Conservation (phyloP, 2,888 invertebrate species). For the Sepioteuthis lessoniana region DNA sequence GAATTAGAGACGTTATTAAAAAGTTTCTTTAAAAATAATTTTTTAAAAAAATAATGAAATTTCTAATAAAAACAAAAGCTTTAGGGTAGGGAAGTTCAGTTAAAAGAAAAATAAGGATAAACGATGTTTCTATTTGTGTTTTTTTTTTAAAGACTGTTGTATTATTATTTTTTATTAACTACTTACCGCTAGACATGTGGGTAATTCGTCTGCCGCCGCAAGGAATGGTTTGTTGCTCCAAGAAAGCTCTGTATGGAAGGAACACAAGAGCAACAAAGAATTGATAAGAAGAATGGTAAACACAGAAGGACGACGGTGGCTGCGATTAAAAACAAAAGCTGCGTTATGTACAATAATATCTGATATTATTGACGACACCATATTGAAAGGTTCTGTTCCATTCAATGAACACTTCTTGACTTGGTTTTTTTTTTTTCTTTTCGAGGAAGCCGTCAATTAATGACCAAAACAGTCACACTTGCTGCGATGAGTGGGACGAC, state of each 20-base stretch:
- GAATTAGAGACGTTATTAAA: too few relatives aligned
- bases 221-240: not conserved
- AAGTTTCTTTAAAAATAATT: too few relatives aligned
- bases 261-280: not conserved
- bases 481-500: not conserved
- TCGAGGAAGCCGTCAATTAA: not conserved
- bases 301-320: not conserved
- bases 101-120: too few relatives aligned
- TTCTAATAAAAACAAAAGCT: too few relatives aligned
- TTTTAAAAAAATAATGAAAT: too few relatives aligned
- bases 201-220: not conserved
- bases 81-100: too few relatives aligned
- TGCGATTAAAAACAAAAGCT: not conserved
- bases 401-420: not conserved
- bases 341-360: not conserved
- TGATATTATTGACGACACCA: not conserved
- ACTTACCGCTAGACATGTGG: not conserved
- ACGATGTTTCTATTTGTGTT: too few relatives aligned
- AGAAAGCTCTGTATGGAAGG: not conserved
- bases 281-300: not conserved
- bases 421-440: not conserved
- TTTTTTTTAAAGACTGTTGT: too few relatives aligned
- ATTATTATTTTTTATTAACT: not conserved
- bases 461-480: not conserved
- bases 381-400: not conserved